Evolutionary conservation across 2,888 invertebrate genomes (phyloP).

Genomic region (Tetranychus truncatus): DNA sequence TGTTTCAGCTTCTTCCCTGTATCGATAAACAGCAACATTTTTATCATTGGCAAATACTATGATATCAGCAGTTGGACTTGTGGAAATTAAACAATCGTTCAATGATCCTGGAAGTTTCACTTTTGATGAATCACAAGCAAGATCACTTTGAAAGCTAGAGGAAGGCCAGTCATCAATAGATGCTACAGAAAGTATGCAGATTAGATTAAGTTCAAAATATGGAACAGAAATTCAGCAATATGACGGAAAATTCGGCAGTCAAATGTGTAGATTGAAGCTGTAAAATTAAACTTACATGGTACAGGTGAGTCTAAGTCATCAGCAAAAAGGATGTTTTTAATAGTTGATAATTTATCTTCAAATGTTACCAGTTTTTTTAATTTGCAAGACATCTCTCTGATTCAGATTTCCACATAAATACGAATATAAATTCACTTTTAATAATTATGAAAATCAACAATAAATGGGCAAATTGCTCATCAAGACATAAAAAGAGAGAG

Average conservation of each 20-base stretch:
- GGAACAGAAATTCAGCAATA: neutral
- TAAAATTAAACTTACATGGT: constrained; percentile 1
- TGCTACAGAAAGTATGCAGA: neutral
- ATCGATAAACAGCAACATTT: constrained; percentile 14
- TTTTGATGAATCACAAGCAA: neutral
- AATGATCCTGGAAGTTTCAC: constrained; percentile 30
- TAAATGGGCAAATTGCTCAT: too few species aligned
- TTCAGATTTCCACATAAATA: too few species aligned
- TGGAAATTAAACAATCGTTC: constrained; percentile 45
- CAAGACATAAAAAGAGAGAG: too few species aligned
- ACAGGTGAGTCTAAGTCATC: neutral
- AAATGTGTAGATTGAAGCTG: neutral
- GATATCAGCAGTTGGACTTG: constrained; percentile 54
- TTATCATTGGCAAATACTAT: constrained; percentile 41
- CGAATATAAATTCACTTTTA: too few species aligned
- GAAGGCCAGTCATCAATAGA: neutral
- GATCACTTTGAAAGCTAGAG: neutral
- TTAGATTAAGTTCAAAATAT: neutral
- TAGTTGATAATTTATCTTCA: neutral
- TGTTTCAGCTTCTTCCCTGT: neutral
- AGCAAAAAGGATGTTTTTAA: constrained; percentile 1
- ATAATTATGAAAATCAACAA: too few species aligned
- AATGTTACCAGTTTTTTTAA: neutral
- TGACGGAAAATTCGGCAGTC: neutral
- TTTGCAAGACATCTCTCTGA: constrained; percentile 2